Conservation (phyloP, 2,888 invertebrate genomes). For the Leptogaster cylindrica region DNA sequence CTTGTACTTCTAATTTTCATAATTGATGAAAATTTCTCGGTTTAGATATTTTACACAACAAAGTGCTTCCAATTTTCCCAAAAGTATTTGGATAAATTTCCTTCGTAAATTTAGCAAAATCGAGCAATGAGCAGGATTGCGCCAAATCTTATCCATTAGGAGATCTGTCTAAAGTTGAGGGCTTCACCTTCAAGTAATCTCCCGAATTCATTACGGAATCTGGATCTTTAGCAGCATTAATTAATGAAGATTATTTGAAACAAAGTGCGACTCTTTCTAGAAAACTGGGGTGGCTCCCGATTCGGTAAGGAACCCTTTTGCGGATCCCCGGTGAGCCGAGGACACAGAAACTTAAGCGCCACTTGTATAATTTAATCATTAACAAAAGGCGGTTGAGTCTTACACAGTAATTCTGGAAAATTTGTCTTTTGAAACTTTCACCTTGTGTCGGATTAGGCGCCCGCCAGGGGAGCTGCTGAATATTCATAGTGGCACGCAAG, state of each 20-base stretch:
- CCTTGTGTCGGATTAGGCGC: constrained; percentile 39
- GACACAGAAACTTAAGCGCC: not conserved
- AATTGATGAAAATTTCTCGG: too few relatives aligned
- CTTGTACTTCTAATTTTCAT: too few relatives aligned
- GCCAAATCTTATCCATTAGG: constrained; percentile 16
- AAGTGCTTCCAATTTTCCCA: too few relatives aligned
- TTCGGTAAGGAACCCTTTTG: not conserved
- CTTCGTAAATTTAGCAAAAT: too few relatives aligned
- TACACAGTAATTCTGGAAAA: constrained; percentile 46
- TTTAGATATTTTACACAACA: too few relatives aligned
- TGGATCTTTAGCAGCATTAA: constrained; percentile 43
- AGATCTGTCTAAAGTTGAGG: not conserved
- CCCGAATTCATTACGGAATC: constrained; percentile 41
- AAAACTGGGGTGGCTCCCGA: not conserved
- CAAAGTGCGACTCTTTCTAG: constrained; percentile 19
- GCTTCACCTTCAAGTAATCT: constrained; percentile 23
- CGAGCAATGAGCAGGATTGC: too few relatives aligned
- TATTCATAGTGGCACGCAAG: constrained; percentile 36
- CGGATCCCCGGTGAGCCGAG: constrained; percentile 2
- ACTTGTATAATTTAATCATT: constrained; percentile 47
- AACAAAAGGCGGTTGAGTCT: constrained; percentile 46
- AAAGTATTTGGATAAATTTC: too few relatives aligned
- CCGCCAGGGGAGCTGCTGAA: constrained; percentile 39
- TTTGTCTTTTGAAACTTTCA: constrained; percentile 47
- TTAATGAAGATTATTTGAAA: constrained; percentile 44